Conservation (phyloP, 2,113 vertebrate species). For the Ophthalmolycus amberensis region DNA sequence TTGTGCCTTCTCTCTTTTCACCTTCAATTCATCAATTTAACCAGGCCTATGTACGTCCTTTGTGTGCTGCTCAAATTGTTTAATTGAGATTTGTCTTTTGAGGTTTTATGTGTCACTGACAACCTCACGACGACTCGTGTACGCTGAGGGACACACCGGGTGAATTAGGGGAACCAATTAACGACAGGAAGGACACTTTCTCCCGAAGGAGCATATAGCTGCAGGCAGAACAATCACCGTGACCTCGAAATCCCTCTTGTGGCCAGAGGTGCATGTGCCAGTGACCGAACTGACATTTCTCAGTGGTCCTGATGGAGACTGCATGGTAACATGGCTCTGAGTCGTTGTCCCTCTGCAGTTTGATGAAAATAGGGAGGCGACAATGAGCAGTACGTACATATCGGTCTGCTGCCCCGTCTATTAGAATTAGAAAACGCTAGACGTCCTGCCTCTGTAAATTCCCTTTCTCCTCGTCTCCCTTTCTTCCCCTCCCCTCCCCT, state of each 20-base stretch:
- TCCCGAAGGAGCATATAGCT: slow-evolving; percentile 64
- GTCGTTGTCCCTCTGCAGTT: slow-evolving; percentile 30
- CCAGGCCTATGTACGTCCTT: background rate
- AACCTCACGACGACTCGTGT: slow-evolving; percentile 53
- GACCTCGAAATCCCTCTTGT: slow-evolving; percentile 76
- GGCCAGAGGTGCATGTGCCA: slow-evolving; percentile 64
- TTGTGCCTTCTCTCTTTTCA: slow-evolving; percentile 48
- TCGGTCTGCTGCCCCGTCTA: slow-evolving; percentile 64
- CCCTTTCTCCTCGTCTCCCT: slow-evolving; percentile 50
- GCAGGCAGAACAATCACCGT: slow-evolving; percentile 67
- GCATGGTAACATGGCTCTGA: slow-evolving; percentile 16
- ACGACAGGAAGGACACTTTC: slow-evolving; percentile 66
- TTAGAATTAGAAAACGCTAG: slow-evolving; percentile 66
- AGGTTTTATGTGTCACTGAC: slow-evolving; percentile 51
- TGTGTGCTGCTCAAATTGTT: slow-evolving; percentile 23
- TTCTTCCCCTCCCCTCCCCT: slow-evolving; percentile 33
- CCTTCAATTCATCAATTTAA: slow-evolving; percentile 31
- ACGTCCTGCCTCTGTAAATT: slow-evolving; percentile 52
- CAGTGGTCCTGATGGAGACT: slow-evolving; percentile 59
- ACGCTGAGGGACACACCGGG: slow-evolving; percentile 49
- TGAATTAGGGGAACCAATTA: slow-evolving; percentile 76
- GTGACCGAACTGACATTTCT: slow-evolving; percentile 72
- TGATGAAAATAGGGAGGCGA: slow-evolving; percentile 21
- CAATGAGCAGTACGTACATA: slow-evolving; percentile 40
- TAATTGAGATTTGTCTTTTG: slow-evolving; percentile 53